phyloP scores from a whole-genome alignment of 2,888 invertebrate species.

The Phaonia tiefii region DNA sequence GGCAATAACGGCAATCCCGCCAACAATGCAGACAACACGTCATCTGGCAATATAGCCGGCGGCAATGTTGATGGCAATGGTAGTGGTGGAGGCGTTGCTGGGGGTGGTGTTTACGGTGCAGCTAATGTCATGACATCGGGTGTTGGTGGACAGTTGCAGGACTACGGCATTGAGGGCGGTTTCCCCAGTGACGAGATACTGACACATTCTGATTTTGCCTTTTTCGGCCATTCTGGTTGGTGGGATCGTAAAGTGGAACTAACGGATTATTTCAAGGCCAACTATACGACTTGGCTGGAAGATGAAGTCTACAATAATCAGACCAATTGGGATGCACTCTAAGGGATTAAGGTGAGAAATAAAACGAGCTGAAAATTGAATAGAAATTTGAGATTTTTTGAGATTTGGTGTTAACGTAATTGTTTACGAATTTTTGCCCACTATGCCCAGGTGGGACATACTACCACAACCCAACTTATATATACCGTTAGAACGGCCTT shows the following conservation, averaged over 20 bases:
- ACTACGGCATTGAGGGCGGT: conserved; percentile 77
- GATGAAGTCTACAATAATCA: conserved; percentile 96
- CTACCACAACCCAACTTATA: too few species aligned
- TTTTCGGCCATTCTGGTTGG: conserved; percentile 80
- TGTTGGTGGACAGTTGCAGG: conserved; percentile 70
- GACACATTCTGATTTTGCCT: conserved; percentile 79
- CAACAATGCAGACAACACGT: conserved; percentile 76
- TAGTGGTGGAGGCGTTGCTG: conserved; percentile 67
- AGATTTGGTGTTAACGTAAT: too few species aligned
- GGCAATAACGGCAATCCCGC: conserved; percentile 77
- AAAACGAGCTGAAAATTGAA: too few species aligned
- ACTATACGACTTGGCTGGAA: conserved; percentile 97
- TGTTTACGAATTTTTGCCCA: too few species aligned
- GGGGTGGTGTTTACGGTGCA: conserved; percentile 64
- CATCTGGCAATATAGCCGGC: conserved; percentile 69
- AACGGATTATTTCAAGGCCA: conserved; percentile 94
- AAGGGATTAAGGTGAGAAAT: conserved; percentile 60
- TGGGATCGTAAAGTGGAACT: conserved; percentile 84
- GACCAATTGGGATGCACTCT: conserved; percentile 87
- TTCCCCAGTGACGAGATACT: conserved; percentile 79
- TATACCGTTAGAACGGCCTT: too few species aligned
- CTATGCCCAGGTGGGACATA: too few species aligned
- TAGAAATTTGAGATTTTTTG: too few species aligned
- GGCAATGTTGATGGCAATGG: conserved; percentile 73
- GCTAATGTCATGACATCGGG: conserved; percentile 65